Evolutionary conservation across 2,797 vertebrate species (phyloP), one percentile per base, ranked within the genome.

Genomic region (Bryconaethiops microstoma): DNA sequence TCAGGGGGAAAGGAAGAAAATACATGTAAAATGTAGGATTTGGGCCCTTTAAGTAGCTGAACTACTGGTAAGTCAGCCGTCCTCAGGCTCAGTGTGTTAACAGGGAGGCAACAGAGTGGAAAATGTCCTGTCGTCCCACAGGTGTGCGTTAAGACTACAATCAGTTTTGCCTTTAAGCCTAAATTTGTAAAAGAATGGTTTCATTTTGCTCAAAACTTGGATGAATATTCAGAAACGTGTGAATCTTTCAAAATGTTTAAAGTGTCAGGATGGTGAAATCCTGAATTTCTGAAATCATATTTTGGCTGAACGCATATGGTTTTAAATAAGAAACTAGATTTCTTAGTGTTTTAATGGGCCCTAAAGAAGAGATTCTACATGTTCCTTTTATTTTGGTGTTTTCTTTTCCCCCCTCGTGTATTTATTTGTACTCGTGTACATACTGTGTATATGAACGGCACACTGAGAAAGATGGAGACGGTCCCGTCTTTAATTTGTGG

Each of bases 391-490:
- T 19, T 57, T 23, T 63, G 5, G 39, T 42, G 54, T 62, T 25
- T 8, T 62, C 48, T 64, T 76, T 77, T 59, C 75, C 52, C 72
- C 45, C 13, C 23, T 10, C 4, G 55, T 76, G 2, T 55, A 45
- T 87, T 88, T 78, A 8, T 90, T 92, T 92, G 90, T 87, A 92
- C 90, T 87, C 88, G 86, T 93, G 91, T 92, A 93, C 87, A 92
- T 92, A 93, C 81, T 93, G 93, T 92, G n/a, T n/a, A 93, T 42
- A 92, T 89, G 85, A 86, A 82, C 54, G n/a, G 48, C 29, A 23
- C 29, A 63, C 21, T 70, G 35, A 64, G 19, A 59, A 17, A 62
- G 54, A 70, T 59, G 69, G 17, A 9, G 10, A 62, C 29, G 52
- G 25, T 79, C 60, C 7, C 52, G 35, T 48, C 25, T 59, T 55